Conservation (phyloP, 2,113 vertebrate genomes). For the Dissostichus mawsoni region DNA sequence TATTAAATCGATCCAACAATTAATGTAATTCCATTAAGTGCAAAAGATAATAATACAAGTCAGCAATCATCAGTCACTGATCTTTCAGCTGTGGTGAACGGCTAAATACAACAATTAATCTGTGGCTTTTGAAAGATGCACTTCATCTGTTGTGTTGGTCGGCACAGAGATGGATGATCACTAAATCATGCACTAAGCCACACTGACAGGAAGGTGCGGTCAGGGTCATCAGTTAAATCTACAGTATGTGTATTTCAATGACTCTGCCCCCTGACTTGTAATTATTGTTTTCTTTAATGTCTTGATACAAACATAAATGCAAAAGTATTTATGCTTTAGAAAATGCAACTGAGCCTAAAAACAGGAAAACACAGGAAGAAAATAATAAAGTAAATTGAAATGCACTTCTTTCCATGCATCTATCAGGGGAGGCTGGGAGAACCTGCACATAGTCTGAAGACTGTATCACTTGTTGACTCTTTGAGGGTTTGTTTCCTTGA, state of each 20-base stretch:
- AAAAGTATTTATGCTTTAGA: neutral
- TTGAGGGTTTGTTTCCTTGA: slow-evolving; percentile 11
- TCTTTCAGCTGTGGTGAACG: neutral
- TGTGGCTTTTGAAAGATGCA: neutral
- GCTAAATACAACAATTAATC: neutral
- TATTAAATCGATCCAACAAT: neutral
- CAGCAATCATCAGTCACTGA: neutral
- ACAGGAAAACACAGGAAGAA: neutral
- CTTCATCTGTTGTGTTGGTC: neutral
- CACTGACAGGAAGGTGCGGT: neutral
- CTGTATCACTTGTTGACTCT: neutral
- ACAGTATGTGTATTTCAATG: neutral
- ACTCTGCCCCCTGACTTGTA: neutral
- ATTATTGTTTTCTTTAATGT: neutral
- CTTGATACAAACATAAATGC: neutral
- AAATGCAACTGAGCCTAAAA: neutral
- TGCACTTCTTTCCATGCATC: neutral
- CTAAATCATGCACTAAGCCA: no score
- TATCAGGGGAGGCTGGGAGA: slow-evolving; percentile 3
- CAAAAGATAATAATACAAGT: neutral
- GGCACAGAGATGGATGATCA: slow-evolving; percentile 18
- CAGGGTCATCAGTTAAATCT: neutral
- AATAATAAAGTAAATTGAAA: neutral
- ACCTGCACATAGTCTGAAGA: slow-evolving; percentile 1
- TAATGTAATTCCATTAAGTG: neutral